Conservation (phyloP, 2,113 vertebrate genomes). For the Xenotilapia leptura region DNA sequence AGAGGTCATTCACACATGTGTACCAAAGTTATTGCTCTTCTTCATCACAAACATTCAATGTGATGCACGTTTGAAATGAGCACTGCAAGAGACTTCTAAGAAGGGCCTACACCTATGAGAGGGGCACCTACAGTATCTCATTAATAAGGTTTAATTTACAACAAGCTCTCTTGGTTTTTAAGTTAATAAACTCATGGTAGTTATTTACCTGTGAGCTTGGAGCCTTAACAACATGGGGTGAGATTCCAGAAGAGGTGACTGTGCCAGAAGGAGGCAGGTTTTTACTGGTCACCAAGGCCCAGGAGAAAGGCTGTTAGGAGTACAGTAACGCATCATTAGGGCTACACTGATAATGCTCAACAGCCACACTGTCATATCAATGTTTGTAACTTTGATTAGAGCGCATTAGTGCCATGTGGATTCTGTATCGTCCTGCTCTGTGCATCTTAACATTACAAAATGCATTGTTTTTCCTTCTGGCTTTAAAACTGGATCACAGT, state of each 20-base stretch:
- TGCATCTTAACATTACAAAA: background rate
- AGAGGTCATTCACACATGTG: background rate
- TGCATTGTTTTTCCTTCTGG: background rate
- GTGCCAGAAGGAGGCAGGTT: conserved; percentile 95
- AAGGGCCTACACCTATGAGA: background rate
- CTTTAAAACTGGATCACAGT: background rate
- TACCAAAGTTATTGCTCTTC: background rate
- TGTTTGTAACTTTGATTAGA: background rate
- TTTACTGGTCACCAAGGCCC: conserved; percentile 99
- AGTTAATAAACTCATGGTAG: conserved; percentile 58
- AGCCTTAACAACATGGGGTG: conserved; percentile 94
- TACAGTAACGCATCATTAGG: conserved; percentile 66
- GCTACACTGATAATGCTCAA: background rate
- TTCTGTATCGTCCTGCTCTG: background rate
- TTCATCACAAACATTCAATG: background rate
- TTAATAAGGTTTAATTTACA: background rate
- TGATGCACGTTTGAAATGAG: background rate
- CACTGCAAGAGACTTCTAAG: background rate
- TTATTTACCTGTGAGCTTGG: conserved; percentile 94
- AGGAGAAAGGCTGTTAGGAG: conserved; percentile 93
- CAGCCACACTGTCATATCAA: background rate
- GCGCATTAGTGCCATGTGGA: background rate
- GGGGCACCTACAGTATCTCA: background rate
- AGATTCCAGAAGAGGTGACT: conserved; percentile 90
- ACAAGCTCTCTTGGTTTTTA: background rate